Evolutionary conservation across 2,797 vertebrate genomes (phyloP).

Genomic region (Schizothorax lantsangensis): DNA sequence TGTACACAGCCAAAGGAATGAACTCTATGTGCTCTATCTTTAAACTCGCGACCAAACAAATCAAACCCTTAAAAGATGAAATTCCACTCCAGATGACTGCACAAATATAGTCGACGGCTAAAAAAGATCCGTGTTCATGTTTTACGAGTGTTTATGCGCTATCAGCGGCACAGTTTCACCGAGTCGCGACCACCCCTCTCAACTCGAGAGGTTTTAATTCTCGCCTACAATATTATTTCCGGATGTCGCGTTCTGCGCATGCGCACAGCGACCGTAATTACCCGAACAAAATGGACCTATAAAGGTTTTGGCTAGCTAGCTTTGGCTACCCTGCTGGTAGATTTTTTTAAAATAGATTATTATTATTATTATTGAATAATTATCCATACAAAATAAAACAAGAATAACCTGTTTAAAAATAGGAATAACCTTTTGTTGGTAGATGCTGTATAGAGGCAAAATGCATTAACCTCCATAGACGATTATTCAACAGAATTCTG

Average conservation of each 20-base stretch:
- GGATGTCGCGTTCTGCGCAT: conserved; percentile 53
- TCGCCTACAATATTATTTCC: conserved; percentile 60
- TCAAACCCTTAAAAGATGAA: background rate
- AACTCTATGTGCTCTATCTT: background rate
- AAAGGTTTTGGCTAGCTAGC: background rate
- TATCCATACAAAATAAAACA: background rate
- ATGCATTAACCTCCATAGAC: background rate
- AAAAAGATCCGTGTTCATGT: background rate
- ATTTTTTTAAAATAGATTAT: background rate
- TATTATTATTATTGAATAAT: background rate
- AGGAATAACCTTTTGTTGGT: background rate
- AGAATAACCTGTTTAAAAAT: background rate
- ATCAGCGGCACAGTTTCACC: background rate
- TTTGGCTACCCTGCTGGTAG: background rate
- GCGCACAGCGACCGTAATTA: conserved; percentile 59
- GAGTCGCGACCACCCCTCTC: conserved; percentile 33
- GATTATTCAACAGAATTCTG: background rate
- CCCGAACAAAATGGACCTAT: background rate
- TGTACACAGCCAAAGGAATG: conserved; percentile 6
- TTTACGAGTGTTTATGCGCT: background rate
- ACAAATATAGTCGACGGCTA: background rate
- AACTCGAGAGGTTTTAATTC: conserved; percentile 59
- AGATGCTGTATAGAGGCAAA: background rate
- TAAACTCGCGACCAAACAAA: background rate
- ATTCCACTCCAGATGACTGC: background rate